These are phyloP conservation scores for Stratiomys singularior DNA, from an alignment of 2,888 invertebrate genomes.

Conservation along the genomic window DNA sequence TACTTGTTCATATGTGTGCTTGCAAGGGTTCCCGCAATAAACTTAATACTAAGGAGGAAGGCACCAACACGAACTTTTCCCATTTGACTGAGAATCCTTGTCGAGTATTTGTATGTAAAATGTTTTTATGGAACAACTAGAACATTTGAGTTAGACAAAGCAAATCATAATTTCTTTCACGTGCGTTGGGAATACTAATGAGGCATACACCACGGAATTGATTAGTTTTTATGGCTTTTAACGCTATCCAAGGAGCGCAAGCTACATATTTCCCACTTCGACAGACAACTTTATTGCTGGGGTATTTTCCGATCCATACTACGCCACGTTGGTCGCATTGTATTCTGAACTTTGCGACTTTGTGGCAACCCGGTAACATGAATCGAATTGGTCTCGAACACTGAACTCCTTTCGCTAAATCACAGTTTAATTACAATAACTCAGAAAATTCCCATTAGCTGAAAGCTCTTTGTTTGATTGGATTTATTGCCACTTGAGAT, in stretches of 20 bases:
- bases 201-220: neutral
- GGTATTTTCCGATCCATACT: neutral
- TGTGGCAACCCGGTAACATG: neutral
- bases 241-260: neutral
- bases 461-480: conserved; percentile 32
- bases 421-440: conserved; percentile 38
- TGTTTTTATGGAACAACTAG: too few relatives aligned
- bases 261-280: neutral
- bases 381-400: neutral
- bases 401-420: conserved; percentile 1
- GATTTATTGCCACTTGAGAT: neutral
- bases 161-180: too few relatives aligned
- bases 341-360: too few relatives aligned
- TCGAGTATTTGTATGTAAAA: too few relatives aligned
- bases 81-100: too few relatives aligned
- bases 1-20: too few relatives aligned
- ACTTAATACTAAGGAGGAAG: too few relatives aligned
- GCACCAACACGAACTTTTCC: too few relatives aligned
- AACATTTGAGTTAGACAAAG: too few relatives aligned
- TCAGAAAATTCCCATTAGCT: conserved; percentile 29
- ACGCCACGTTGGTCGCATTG: neutral
- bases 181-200: neutral
- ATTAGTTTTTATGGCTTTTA: neutral
- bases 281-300: neutral
- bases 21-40: too few relatives aligned